Evolutionary conservation across 2,113 vertebrate species (phyloP).

Genomic region (Dipodomys spectabilis): DNA sequence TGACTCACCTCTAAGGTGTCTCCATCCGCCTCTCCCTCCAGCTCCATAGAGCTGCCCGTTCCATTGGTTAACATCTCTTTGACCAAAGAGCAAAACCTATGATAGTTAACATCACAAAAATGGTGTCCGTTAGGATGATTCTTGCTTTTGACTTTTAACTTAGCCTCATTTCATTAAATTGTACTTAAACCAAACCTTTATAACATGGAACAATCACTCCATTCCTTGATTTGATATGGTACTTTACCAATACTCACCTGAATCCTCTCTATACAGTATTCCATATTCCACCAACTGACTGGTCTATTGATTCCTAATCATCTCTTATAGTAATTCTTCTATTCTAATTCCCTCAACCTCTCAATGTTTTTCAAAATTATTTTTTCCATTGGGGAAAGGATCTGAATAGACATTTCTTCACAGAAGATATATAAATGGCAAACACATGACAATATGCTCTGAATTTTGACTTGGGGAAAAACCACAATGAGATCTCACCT

Average conservation of each 20-base stretch:
- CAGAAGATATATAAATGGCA: constrained; percentile 1
- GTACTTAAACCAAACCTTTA: constrained; percentile 18
- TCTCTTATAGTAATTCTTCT: background rate
- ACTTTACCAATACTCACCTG: background rate
- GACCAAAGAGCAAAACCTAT: constrained; percentile 95
- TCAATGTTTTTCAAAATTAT: constrained; percentile 37
- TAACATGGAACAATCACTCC: background rate
- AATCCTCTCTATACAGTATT: background rate
- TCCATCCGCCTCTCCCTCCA: constrained; percentile 92
- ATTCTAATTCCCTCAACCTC: background rate
- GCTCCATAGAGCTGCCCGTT: constrained; percentile 89
- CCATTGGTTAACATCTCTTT: constrained; percentile 94
- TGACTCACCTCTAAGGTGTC: constrained; percentile 93
- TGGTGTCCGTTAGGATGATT: background rate
- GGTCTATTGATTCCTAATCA: background rate
- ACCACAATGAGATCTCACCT: background rate
- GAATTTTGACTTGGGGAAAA: background rate
- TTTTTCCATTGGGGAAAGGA: background rate
- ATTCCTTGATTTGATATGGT: background rate
- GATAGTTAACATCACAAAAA: constrained; percentile 63
- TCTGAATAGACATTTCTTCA: background rate
- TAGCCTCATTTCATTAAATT: constrained; percentile 3
- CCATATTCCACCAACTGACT: background rate
- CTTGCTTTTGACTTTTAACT: constrained; percentile 15
- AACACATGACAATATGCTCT: background rate